phyloP scores from a whole-genome alignment of 2,888 invertebrate genomes.

The Sinopyrophorus schimmeli region DNA sequence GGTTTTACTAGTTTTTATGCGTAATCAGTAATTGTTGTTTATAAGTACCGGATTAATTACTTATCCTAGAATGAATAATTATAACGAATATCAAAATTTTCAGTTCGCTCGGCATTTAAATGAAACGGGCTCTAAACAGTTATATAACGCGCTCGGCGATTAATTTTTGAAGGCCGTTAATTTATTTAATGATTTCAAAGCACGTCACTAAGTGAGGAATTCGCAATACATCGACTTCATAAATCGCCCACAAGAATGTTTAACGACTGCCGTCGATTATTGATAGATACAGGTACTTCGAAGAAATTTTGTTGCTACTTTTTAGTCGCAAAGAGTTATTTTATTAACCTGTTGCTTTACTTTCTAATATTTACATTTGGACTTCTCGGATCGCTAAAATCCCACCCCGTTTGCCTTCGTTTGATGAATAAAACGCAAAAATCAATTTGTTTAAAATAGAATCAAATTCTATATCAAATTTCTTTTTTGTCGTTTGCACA shows the following conservation, averaged over 20 bases:
- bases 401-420: no score
- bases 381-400: no score
- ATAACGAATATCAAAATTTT: constrained; percentile 20
- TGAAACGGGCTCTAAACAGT: neutral
- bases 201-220: constrained; percentile 33
- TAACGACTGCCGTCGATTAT: constrained; percentile 34
- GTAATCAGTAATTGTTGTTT: constrained; percentile 31
- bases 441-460: no score
- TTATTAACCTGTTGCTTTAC: no score
- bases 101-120: neutral
- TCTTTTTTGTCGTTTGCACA: no score
- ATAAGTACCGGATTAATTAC: constrained; percentile 31
- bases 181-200: constrained; percentile 30
- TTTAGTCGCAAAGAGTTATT: neutral
- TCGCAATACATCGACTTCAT: constrained; percentile 33
- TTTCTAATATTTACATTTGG: no score
- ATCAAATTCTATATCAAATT: no score
- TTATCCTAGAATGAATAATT: no score
- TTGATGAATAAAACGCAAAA: no score
- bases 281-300: constrained; percentile 29
- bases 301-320: neutral
- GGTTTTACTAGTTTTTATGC: constrained; percentile 47
- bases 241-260: constrained; percentile 37
- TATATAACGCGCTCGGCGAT: neutral
- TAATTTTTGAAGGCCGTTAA: constrained; percentile 28